These are phyloP conservation scores for Emydura subglobosa DNA, from an alignment of 2,113 vertebrate genomes.

Conservation along the genomic window DNA sequence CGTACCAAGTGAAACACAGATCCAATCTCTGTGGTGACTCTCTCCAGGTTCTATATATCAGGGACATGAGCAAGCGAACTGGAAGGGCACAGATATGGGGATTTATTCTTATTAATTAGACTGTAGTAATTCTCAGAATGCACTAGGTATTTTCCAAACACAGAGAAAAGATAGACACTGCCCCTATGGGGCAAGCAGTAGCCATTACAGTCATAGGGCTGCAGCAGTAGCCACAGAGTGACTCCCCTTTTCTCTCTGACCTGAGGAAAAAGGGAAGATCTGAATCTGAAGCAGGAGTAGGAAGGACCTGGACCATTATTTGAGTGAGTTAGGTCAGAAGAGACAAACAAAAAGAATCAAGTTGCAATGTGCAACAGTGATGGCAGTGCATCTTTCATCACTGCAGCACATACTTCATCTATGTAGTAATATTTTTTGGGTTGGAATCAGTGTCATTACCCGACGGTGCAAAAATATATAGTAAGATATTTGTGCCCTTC, in stretches of 20 bases:
- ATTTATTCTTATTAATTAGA: background rate
- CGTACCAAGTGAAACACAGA: background rate
- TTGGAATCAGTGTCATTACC: background rate
- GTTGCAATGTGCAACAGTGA: fast-evolving
- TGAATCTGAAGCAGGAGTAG: background rate
- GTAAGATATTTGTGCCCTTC: background rate
- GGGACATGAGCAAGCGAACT: background rate
- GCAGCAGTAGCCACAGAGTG: background rate
- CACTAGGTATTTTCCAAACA: background rate
- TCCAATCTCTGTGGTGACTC: background rate
- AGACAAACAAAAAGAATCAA: background rate
- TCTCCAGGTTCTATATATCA: background rate
- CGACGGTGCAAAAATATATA: background rate
- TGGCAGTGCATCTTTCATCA: background rate
- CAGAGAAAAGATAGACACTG: fast-evolving
- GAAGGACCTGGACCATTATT: background rate
- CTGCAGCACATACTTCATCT: background rate
- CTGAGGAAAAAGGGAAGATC: background rate
- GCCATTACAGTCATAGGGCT: too few species aligned
- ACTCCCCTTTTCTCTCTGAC: background rate
- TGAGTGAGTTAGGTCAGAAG: background rate
- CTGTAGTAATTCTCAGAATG: background rate
- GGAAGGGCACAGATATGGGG: background rate
- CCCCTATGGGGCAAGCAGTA: background rate
- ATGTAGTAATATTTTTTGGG: background rate